Conservation (phyloP, 2,888 invertebrate genomes). For the Caenorhabditis doughertyi region DNA sequence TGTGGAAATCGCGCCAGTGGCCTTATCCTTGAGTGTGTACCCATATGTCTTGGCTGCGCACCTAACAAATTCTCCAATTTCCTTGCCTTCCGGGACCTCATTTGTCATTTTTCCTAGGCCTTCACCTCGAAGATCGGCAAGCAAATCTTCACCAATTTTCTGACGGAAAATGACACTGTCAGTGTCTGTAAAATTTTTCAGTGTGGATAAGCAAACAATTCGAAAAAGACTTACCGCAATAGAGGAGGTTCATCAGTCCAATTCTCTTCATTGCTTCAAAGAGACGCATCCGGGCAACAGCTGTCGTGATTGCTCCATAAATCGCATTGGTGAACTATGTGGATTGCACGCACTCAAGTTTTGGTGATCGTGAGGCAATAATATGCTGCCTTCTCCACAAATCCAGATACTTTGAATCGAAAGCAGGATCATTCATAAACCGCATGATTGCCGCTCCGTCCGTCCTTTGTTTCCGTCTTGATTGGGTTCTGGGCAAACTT, state of each 20-base stretch:
- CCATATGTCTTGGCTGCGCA: neutral
- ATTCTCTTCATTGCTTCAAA: neutral
- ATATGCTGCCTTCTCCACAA: neutral
- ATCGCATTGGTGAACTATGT: neutral
- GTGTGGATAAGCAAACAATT: too few species aligned
- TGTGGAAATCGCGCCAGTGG: neutral
- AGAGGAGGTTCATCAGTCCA: neutral
- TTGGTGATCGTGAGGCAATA: neutral
- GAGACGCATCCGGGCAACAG: neutral
- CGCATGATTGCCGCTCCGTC: too few species aligned
- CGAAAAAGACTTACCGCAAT: neutral
- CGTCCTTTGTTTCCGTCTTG: too few species aligned
- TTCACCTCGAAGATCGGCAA: neutral
- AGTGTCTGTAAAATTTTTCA: neutral
- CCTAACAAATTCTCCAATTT: neutral
- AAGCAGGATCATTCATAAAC: neutral
- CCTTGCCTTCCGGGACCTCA: neutral
- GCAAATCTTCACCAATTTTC: neutral
- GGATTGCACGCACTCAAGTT: neutral
- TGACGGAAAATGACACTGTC: conserved; percentile 10
- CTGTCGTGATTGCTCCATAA: neutral
- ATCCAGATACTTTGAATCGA: neutral
- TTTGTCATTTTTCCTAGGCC: neutral
- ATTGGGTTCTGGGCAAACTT: neutral
- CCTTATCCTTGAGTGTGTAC: neutral